Evolutionary conservation across 2,113 vertebrate genomes (phyloP), one percentile per base, ranked within the genome.

Genomic region (Piaya cayana): DNA sequence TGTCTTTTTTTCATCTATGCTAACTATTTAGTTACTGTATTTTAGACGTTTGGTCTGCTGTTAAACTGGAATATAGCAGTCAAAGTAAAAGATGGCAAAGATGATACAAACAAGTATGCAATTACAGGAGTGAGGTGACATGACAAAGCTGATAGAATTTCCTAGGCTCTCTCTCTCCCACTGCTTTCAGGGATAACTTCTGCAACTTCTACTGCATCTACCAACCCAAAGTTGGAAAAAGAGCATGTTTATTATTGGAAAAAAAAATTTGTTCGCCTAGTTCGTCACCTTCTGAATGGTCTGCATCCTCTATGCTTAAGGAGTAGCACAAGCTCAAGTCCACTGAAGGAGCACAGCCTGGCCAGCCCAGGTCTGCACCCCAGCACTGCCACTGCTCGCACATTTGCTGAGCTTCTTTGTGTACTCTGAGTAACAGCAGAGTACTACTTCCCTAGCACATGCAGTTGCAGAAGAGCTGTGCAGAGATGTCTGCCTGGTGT

Each of bases 331-430:
- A 91, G 13, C 6, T 17, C 34, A 52, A 20, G 27, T 37, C 13
- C 76, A 45, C 27, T 56, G 39, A 88, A 86, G 50, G n/a, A 89
- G 53, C 45, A 34, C 12, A 88, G 59, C 23, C 21, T 10, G 68
- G 6, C 9, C 1, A 2, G n/a, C 11, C 17, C 55, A 23, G 21
- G 15, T 60, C 39, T 50, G 27, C 11, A 60, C 26, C 14, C 9
- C 39, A 60, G 45, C 50, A 27, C n/a, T 37, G 32, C 13, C 7
- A 1, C 43, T 47, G 18, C 39, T 69, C 37, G 23, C 26, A 42
- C 14, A 3, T 0, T 0, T 53, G 22, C 37, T 42, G 76, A 75
- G 69, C 45, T 82, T 37, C 37, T 59, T 7, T 1, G 0, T 21
- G 13, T 1, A 1, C 12, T 29, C 34, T 55, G 43, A 2, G 0